These are phyloP conservation scores for Craterocephalus amniculus DNA, from an alignment of 2,797 vertebrate genomes.

Conservation along the genomic window DNA sequence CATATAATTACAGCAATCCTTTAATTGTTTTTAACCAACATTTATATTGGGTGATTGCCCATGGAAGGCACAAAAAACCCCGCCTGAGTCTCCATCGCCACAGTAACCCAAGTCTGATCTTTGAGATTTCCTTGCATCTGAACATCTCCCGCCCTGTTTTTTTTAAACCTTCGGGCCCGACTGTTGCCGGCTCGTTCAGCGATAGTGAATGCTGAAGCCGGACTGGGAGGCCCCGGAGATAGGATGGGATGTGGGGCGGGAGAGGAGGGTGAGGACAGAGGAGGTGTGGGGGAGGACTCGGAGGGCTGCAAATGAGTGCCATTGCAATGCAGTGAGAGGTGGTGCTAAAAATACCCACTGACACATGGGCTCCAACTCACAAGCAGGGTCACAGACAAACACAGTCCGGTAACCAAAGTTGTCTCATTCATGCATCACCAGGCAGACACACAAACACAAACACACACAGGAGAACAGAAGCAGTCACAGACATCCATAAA, in stretches of 20 bases:
- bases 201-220: slow-evolving; percentile 72
- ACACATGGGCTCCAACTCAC: slow-evolving; percentile 81
- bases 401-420: slow-evolving; percentile 54
- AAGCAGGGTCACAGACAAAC: slow-evolving; percentile 79
- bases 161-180: slow-evolving; percentile 42
- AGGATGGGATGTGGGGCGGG: slow-evolving; percentile 24
- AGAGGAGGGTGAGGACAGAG: slow-evolving; percentile 22
- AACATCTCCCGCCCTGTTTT: slow-evolving; percentile 39
- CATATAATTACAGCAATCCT: slow-evolving; percentile 50
- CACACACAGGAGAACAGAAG: slow-evolving; percentile 13
- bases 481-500: slow-evolving; percentile 1
- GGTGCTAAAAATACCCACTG: slow-evolving; percentile 84
- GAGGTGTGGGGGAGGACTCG: slow-evolving; percentile 35
- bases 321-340: slow-evolving; percentile 85
- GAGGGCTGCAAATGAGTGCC: slow-evolving; percentile 79
- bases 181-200: slow-evolving; percentile 67
- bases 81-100: not conserved
- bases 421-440: slow-evolving; percentile 64
- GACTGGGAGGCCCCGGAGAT: slow-evolving; percentile 49
- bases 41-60: slow-evolving; percentile 45
- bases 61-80: slow-evolving; percentile 38
- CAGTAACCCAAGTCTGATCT: slow-evolving; percentile 31
- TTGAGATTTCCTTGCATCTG: slow-evolving; percentile 35
- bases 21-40: slow-evolving; percentile 62
- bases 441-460: slow-evolving; percentile 25